Percentiles rank a stretch among this genome's conserved stretches.
These are phyloP conservation scores for Drosophila greeni DNA, from an alignment of 2,888 invertebrate genomes.

Conservation along the genomic window DNA sequence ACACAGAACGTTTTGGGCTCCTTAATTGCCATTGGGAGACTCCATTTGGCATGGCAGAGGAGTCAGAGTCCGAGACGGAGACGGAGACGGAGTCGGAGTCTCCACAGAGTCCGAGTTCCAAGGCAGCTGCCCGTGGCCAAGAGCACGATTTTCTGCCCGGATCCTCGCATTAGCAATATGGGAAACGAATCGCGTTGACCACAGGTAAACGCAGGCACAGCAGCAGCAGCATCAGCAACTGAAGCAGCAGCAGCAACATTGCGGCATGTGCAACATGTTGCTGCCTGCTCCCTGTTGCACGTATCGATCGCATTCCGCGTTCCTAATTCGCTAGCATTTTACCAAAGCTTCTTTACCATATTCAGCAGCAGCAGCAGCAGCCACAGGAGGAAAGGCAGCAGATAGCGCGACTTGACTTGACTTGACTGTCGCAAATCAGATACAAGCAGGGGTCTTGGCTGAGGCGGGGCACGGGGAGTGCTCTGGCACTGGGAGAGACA, in stretches of 20 bases:
- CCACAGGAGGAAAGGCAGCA: conserved; percentile 21
- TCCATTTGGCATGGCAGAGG: conserved; percentile 43
- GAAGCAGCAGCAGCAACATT: conserved; percentile 53
- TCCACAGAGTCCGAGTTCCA: conserved; percentile 16
- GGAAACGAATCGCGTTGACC: conserved; percentile 72
- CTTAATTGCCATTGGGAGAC: conserved; percentile 71
- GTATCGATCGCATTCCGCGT: conserved; percentile 75
- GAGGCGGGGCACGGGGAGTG: not conserved
- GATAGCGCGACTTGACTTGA: conserved; percentile 37
- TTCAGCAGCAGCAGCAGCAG: conserved; percentile 58
- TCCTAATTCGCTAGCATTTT: conserved; percentile 73
- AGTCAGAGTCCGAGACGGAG: conserved; percentile 11
- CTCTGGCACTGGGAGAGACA: conserved; percentile 6
- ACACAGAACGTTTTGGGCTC: conserved; percentile 58
- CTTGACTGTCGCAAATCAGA: conserved; percentile 74
- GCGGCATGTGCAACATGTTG: conserved; percentile 72
- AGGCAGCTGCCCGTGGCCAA: conserved; percentile 43
- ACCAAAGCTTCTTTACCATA: conserved; percentile 65
- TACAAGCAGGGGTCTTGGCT: conserved; percentile 46
- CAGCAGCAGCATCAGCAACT: conserved; percentile 4
- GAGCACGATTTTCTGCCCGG: conserved; percentile 47
- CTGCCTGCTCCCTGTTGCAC: conserved; percentile 61
- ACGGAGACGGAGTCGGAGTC: conserved; percentile 12
- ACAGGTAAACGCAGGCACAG: conserved; percentile 37
- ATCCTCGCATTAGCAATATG: conserved; percentile 69